Conservation (phyloP, 1,140 invertebrate species). For the Leptinotarsa defecta region DNA sequence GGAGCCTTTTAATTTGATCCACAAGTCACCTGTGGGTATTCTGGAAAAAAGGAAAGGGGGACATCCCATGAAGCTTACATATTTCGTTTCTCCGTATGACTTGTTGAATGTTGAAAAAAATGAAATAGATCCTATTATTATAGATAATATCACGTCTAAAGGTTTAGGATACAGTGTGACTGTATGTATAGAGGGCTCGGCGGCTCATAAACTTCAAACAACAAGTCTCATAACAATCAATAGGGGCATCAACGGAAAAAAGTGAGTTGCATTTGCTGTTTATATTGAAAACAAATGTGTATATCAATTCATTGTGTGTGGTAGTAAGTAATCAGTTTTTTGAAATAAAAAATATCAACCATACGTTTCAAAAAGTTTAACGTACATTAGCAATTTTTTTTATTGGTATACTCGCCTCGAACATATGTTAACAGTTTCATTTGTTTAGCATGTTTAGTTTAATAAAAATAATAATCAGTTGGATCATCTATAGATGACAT, state of each 20-base stretch:
- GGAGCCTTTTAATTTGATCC: constrained; percentile 85
- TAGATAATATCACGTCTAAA: constrained; percentile 71
- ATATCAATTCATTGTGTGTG: too few relatives aligned
- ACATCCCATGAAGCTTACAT: constrained; percentile 91
- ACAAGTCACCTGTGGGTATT: constrained; percentile 88
- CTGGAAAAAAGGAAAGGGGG: constrained; percentile 76
- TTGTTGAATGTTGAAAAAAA: constrained; percentile 77
- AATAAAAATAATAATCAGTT: too few relatives aligned
- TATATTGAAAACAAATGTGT: too few relatives aligned
- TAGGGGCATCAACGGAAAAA: constrained; percentile 74
- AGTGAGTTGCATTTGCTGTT: constrained; percentile 58
- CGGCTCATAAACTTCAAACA: constrained; percentile 85
- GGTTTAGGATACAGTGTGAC: constrained; percentile 85
- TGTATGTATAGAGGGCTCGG: constrained; percentile 88
- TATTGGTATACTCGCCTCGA: too few relatives aligned
- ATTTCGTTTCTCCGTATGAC: constrained; percentile 95
- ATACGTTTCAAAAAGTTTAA: too few relatives aligned
- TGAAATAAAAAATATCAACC: too few relatives aligned
- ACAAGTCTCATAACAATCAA: constrained; percentile 78
- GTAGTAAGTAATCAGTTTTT: too few relatives aligned
- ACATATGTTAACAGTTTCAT: too few relatives aligned
- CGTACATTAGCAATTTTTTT: too few relatives aligned
- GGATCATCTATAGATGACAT: too few relatives aligned
- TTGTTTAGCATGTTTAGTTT: too few relatives aligned
- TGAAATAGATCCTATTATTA: constrained; percentile 73